Evolutionary conservation across 2,888 invertebrate genomes (phyloP), one percentile per base, ranked within the genome.

Genomic region (Clivina fossor): DNA sequence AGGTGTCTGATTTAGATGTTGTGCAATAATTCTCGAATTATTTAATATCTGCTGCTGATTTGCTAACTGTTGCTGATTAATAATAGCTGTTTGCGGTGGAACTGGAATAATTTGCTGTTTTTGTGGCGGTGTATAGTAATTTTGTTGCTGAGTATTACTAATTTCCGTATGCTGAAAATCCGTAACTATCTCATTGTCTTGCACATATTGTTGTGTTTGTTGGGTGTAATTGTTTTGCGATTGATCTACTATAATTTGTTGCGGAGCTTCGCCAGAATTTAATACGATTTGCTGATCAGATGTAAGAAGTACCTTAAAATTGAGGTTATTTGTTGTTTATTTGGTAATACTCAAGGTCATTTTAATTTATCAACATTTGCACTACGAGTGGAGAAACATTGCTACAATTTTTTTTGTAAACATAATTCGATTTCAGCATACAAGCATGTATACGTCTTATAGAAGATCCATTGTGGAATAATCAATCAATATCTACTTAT

Each of bases 261-360:
- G 76, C 22, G 65, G 55, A 35, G 60, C 63, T 58, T 68, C 68
- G 8, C 18, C 19, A 53, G 76, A 74, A 61, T 77, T 76, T 16
- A 77, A 68, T 48, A 78, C 70, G 66, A 75, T 71, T 46, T 75
- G 71, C 62, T 69, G 71, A 56, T 72, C 71, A 46, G 64, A 60
- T 35, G 69, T 62, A 51, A 70, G 66, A 49, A 71, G 62, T 60
- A 70, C 66, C 66, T 68, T 49, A 5, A 47, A 43, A 22, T n/a
- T n/a, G n/a, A n/a, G n/a, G n/a, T n/a, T n/a, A n/a, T n/a, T n/a
- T n/a, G n/a, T n/a, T n/a, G n/a, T n/a, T n/a, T n/a, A n/a, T n/a
- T n/a, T n/a, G n/a, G n/a, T n/a, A n/a, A n/a, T n/a, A n/a, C n/a
- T n/a, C n/a, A n/a, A n/a, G n/a, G n/a, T n/a, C n/a, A n/a, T n/a